Conservation (phyloP, 2,797 vertebrate species). For the Nyctibius grandis region DNA sequence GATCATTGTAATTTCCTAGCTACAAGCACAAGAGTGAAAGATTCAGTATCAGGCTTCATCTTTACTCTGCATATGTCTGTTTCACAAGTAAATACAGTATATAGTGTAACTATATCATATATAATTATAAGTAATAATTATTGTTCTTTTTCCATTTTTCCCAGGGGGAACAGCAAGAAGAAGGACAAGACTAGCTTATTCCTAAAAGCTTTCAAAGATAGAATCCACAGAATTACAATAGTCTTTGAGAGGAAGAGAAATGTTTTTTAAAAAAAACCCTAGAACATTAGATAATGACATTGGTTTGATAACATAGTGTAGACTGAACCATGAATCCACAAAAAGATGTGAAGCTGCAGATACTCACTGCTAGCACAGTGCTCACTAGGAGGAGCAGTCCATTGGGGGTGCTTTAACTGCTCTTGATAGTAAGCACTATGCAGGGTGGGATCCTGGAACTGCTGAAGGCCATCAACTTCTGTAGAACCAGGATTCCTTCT, state of each 20-base stretch:
- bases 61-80: not conserved
- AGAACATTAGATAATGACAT: not conserved
- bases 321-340: slow-evolving; percentile 49
- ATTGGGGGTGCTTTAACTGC: not conserved
- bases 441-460: not conserved
- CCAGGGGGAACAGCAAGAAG: slow-evolving; percentile 66
- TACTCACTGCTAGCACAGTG: not conserved
- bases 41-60: not conserved
- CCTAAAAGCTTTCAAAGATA: slow-evolving; percentile 29
- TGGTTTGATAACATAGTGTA: slow-evolving; percentile 1
- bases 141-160: not conserved
- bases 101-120: not conserved
- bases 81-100: not conserved
- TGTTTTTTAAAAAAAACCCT: not conserved
- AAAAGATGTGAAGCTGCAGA: slow-evolving; percentile 38
- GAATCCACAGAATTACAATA: not conserved
- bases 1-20: not conserved
- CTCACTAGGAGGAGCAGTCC: not conserved
- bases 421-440: not conserved
- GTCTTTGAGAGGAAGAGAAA: not conserved
- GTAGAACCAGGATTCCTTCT: not conserved
- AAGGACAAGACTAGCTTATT: slow-evolving; percentile 62
- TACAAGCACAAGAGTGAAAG: not conserved
- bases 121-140: not conserved
- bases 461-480: not conserved